phyloP scores from a whole-genome alignment of 2,113 vertebrate species.

The human region DNA sequence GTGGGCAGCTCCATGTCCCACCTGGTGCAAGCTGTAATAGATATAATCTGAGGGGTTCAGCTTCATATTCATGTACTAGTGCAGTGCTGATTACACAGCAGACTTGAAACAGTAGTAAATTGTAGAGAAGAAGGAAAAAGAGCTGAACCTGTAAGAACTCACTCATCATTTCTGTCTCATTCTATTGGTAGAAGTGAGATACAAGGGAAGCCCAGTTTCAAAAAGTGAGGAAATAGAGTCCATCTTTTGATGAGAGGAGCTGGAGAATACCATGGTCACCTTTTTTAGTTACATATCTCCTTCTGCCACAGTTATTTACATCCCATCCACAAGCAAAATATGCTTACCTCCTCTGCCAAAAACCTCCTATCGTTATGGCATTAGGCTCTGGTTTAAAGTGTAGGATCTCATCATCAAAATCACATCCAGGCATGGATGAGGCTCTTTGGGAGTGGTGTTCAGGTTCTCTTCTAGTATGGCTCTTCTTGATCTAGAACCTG shows the following conservation, averaged over 20 bases:
- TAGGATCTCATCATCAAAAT: background rate
- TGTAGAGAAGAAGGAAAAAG: background rate
- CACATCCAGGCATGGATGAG: background rate
- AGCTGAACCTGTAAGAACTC: background rate
- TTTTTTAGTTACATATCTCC: background rate
- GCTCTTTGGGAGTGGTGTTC: background rate
- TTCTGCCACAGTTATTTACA: background rate
- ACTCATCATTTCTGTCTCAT: background rate
- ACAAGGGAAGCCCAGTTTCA: background rate
- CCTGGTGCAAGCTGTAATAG: background rate
- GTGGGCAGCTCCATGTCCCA: background rate
- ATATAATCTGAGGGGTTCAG: accelerated
- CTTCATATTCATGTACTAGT: background rate
- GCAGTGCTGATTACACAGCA: background rate
- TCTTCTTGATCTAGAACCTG: background rate
- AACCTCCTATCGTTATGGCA: background rate
- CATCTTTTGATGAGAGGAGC: background rate
- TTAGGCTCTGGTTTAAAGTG: background rate
- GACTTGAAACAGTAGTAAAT: background rate
- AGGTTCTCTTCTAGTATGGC: background rate
- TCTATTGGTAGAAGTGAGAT: background rate
- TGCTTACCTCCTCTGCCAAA: background rate
- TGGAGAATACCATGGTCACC: background rate
- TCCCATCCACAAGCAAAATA: background rate
- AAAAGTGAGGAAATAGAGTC: background rate